Base-by-base conservation (phyloP, 2,113 vertebrate genomes). In the Pongo abelii region DNA sequence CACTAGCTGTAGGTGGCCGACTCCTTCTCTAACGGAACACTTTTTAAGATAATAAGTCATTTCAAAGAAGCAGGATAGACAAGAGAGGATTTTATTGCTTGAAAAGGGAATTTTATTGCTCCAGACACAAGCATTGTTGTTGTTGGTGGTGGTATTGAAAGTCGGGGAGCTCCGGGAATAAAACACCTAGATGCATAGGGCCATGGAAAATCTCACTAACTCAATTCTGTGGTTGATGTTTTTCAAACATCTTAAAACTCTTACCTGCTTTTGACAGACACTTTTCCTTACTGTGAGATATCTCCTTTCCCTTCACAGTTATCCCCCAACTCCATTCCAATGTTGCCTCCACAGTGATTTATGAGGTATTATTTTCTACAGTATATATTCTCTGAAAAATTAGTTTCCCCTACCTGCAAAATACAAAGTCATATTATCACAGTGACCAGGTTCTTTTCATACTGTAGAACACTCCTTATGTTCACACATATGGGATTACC, bases 31-130 rank as follows among this genome's bases (percentile, higher is more conserved):
- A 67, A 0, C 1, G 27, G 50, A 38, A 85, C 4, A 67, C 22
- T 89, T 91, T 67, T 91, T 67, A 40, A 48, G 48, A 50, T 74
- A 79, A 92, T 40, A 92, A 89, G 94, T 83, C 50, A 67, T 14
- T 84, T 64, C 22, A 40, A 79, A 55, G 10, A 43, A 67, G 30
- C 72, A 77, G 75, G 85, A 67, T 2, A 48, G 61, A 88, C 4
- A 52, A 20, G 55, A 38, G 48, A 64, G 20, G 13, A 57, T 43
- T 75, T 59, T 70, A 59, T 17, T 40, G 43, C 77, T 61, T 8
- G 38, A 69, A 70, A 64, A 8, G 67, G 61, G 25, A 38, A 20
- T 11, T 81, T 64, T 25, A 50, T 48, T 59, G 84, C 40, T 74
- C 43, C 6, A 55, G 50, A 72, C 16, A 25, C 27, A 38, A 6